Base-by-base conservation (phyloP, 2,797 vertebrate genomes). In the Sebastes diaconus region DNA sequence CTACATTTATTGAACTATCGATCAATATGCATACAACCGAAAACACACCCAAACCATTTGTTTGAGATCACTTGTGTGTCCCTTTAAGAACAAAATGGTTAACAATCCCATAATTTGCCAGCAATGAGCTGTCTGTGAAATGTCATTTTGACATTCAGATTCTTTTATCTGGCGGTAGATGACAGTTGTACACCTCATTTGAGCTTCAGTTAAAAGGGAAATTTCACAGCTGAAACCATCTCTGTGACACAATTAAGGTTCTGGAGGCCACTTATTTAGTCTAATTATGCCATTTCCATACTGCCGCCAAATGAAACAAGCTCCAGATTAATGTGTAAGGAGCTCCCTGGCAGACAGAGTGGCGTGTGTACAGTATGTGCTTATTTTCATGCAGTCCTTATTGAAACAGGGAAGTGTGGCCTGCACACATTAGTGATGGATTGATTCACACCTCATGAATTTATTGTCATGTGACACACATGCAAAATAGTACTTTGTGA, bases 251-350 rank as follows among this genome's bases (percentile, higher is more conserved):
- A 88, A 81, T 89, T 68, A 72, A 24, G 39, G 20, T 16, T 54
- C 74, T 39, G 7, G 36, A 70, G 83, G 71, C 57, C 68, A 55
- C 60, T 76, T 60, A 88, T 83, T 87, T 69, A 55, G 54, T 79
- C 13, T 82, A 77, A 90, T 91, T 85, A 76, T 84, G 81, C 81
- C 1, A 77, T 88, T 89, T 88, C 61, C 71, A 83, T 59, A 61
- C 58, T 18, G 57, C 4, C 2, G 8, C 68, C 25, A 71, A 75
- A 52, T 69, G 36, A 77, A 84, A 59, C 73, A 66, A 79, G 63
- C 61, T 74, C n/a, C 12, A 76, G 73, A 77, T 79, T 63, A 61
- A 81, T 81, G 71, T 61, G 61, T 52, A 46, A 57, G 46, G 27
- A 71, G 30, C 29, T 74, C 55, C 66, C 81, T 65, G 73, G 25